Evolutionary conservation across 2,113 vertebrate genomes (phyloP), one percentile per base, ranked within the genome.

Genomic region (Dryoscopus gambensis): DNA sequence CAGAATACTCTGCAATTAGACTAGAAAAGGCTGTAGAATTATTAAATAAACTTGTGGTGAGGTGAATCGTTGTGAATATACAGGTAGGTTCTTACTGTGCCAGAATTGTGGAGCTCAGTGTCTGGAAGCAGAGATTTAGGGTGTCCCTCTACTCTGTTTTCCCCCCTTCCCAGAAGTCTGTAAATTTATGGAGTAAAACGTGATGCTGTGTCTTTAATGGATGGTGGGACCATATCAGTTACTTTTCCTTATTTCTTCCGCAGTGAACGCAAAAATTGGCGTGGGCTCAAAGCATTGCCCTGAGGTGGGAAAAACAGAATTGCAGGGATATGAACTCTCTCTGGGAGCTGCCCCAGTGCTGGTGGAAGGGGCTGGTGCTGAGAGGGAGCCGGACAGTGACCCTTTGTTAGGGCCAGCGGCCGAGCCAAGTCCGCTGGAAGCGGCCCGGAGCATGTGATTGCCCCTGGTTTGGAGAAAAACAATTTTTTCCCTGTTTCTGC

Each of bases 321-420:
- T 14, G 0, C 0, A 4, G 0, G 37, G 62, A 0, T 16, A 0
- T 0, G 17, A 27, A 3, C 37, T 68, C 5, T 18, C 4, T 31
- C 0, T 8, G 31, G 10, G 37, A 30, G 37, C 2, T 2, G 78
- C 44, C 13, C 33, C 13, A 3, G 25, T 44, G 57, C 71, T 63
- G 1, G 4, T 18, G 47, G 67, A 87, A 73, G 30, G 86, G 50
- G 53, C 27, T 39, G 78, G 13, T 39, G 85, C 13, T 5, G 47
- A n/a, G 40, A 53, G 11, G 25, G 76, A 73, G 57, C 62, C 0
- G 39, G 92, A 97, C 90, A 97, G 84, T 86, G 90, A 30, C 84
- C 70, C 97, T 97, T 97, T 97, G 95, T 97, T 93, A 30, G 28
- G 57, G 14, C 60, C 80, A 4, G 46, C 5, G 90, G 62, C 95